Base-by-base conservation (phyloP, 2,888 invertebrate species). In the Agonopterix heracliana region DNA sequence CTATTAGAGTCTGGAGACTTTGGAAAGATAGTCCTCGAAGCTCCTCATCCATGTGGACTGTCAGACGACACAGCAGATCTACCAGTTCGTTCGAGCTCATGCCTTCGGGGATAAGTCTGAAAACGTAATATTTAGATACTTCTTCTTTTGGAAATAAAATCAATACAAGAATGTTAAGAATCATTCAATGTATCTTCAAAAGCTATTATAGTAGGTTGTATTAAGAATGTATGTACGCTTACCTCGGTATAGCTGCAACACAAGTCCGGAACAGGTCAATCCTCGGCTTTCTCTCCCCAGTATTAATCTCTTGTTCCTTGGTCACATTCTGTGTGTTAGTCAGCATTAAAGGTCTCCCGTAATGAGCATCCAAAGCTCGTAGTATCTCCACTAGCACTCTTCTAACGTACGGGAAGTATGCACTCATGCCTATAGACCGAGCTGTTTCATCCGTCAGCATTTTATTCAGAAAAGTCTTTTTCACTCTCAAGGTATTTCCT, bases 1-100 rank as follows among this genome's bases (percentile, higher is more conserved):
- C 92, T 26, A 99, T 96, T 34, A 99, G 90, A 44, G 98, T 98
- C 83, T 99, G 98, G 43, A 99, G 88, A 63, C 98, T 96, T 78
- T 98, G 98, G 84, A 96, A 97, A 0, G 98, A 97, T 48, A 98
- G 89, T 3, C 95, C 96, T 34, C 98, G 91, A 48, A 99, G 89
- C 81, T 99, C 99, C 75, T 99, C 99, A 67, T 99, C 99, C 94
- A 99, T 96, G 75, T 99, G 99, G 0, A 99, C 96, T 0, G 98
- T 99, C 44, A 99, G 91, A 4, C 99, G 91, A 40, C 97, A 94
- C 3, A 99, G 88, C 57, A 99, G 89, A 69, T 99, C 99, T 3
- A 99, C 96, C 50, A 99, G 89, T 78, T 99, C 99, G 35, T 94
- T 92, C 9, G 96, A 93, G 11, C 95, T 95, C 97, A 99, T 98